Base-by-base conservation (phyloP, 2,888 invertebrate species). In the Eledone cirrhosa region DNA sequence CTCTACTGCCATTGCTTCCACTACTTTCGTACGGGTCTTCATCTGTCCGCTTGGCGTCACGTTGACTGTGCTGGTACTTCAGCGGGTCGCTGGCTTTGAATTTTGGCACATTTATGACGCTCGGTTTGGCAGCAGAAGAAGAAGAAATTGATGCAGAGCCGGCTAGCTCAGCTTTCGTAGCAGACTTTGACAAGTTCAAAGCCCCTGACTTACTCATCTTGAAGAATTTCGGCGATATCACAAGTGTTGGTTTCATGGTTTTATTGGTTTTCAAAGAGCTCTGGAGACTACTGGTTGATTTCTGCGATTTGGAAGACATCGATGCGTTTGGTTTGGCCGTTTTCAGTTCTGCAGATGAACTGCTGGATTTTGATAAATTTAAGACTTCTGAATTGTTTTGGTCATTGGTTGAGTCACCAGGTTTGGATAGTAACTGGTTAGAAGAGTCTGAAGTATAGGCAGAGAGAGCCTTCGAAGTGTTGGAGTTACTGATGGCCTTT, bases 201-300 rank as follows among this genome's bases (percentile, higher is more conserved):
- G 41, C 69, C 22, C 69, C 69, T 7, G 69, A 72, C 33, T 72
- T 72, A 14, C 69, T 72, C 69, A 72, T 72, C 22, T 72, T 72
- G 5, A 72, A 72, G 41, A 72, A 72, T 33, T 72, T 72, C 19
- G 69, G 69, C 3, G 69, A 72, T n/a, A 72, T 72, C 19, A 72
- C 69, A 11, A 72, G 69, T 31, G 33, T 31, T 3, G 69, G 69
- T 22, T 72, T 72, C 11, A 72, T 8, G 0, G 69, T 13, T 24
- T 72, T 72, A 33, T 72, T 72, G 2, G 69, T 14, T 33, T 72
- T 72, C 22, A n/a, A 2, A 13, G 69, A 31, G 16, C 33, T 69
- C 33, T 41, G 33, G 33, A 41, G 33, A 41, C 33, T 41, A 3
- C 14, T 22, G 53, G 53, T 16, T 7, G 67, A 8, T 22, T 69